Evolutionary conservation across 1,140 invertebrate genomes (phyloP).

Genomic region (Temnothorax longispinosus): DNA sequence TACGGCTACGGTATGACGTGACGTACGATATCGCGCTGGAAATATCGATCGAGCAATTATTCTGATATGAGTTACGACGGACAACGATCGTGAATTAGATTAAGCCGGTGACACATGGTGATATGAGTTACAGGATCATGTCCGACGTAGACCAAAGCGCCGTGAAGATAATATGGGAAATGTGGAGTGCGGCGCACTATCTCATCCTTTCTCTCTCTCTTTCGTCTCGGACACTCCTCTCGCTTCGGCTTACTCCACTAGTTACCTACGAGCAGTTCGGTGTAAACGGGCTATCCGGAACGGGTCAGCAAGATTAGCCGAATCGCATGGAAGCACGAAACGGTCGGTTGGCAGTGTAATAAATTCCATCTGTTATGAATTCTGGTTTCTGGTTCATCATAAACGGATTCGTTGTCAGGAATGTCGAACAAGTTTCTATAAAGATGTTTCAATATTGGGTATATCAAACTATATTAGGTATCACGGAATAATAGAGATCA

Average conservation of each 20-base stretch:
- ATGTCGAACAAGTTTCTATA: constrained; percentile 32
- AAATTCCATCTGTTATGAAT: constrained; percentile 67
- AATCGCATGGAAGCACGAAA: constrained; percentile 64
- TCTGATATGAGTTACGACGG: constrained; percentile 81
- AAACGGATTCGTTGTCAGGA: constrained; percentile 60
- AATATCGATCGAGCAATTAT: constrained; percentile 83
- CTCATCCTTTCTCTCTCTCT: constrained; percentile 50
- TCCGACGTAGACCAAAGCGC: constrained; percentile 66
- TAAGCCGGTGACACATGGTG: constrained; percentile 82
- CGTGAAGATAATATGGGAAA: constrained; percentile 71
- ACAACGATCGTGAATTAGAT: constrained; percentile 83
- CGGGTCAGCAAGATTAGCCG: constrained; percentile 70
- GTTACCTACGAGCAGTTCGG: not conserved
- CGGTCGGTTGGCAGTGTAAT: constrained; percentile 48
- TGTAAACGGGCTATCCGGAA: constrained; percentile 56
- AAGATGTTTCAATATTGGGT: constrained; percentile 16
- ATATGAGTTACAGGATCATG: constrained; percentile 81
- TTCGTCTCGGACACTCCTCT: constrained; percentile 10
- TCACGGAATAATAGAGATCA: constrained; percentile 24
- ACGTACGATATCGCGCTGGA: constrained; percentile 61
- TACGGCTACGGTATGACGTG: constrained; percentile 28
- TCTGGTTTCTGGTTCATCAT: constrained; percentile 32
- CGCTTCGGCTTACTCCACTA: not conserved
- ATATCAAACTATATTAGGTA: not conserved
- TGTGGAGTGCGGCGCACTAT: constrained; percentile 60